A percentile compares a stretch with the other conserved stretches of the same genome.
phyloP scores from a whole-genome alignment of 1,140 invertebrate genomes.

The Zophobas atratus region DNA sequence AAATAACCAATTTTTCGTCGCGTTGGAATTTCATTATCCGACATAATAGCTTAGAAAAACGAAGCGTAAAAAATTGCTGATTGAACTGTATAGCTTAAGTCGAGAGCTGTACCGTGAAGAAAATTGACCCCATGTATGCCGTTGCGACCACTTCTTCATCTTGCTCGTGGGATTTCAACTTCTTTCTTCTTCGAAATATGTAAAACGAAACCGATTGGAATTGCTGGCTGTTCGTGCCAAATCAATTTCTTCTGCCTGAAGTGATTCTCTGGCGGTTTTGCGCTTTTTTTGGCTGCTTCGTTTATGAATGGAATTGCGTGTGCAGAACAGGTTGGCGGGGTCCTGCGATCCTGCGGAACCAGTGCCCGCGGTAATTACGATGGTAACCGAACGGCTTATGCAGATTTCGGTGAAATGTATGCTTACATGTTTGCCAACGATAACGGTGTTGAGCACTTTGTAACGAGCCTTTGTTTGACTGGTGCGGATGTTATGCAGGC shows the following conservation, averaged over 20 bases:
- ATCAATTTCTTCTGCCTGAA: conserved; percentile 16
- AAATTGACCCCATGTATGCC: conserved; percentile 33
- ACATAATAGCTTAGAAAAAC: conserved; percentile 44
- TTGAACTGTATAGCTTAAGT: conserved; percentile 42
- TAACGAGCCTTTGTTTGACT: no score
- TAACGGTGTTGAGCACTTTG: no score
- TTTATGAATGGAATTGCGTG: conserved; percentile 39
- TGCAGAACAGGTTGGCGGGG: conserved; percentile 12
- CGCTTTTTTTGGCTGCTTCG: neutral
- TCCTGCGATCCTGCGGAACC: neutral
- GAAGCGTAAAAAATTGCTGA: conserved; percentile 47
- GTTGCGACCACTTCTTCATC: neutral
- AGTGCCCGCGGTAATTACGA: neutral
- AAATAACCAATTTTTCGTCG: conserved; percentile 13
- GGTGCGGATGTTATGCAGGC: no score
- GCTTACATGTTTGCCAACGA: no score
- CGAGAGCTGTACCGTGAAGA: conserved; percentile 44
- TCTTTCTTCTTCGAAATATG: neutral
- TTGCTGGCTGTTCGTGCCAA: conserved; percentile 6
- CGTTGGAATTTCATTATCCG: conserved; percentile 46
- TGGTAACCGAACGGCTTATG: no score
- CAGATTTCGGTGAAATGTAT: no score
- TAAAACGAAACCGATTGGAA: neutral
- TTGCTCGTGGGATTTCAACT: no score
- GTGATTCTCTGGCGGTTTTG: neutral